Evolutionary conservation across 2,888 invertebrate genomes (phyloP).

Genomic region (Nemotelus nigrinus): DNA sequence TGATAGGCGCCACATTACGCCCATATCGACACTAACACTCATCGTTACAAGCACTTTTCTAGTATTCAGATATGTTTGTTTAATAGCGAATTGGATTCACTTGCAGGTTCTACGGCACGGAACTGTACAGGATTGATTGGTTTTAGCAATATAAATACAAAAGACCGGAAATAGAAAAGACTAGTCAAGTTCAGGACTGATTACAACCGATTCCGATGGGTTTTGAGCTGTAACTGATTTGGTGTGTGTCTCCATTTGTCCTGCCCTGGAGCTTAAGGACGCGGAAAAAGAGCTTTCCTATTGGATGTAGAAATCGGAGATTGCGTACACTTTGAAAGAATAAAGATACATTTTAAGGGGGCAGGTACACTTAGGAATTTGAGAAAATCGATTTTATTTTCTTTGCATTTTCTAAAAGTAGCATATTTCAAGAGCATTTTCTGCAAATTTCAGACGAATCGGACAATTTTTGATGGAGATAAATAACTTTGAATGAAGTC

Average conservation of each 20-base stretch:
- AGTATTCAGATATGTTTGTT: too few species aligned
- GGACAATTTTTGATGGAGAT: too few species aligned
- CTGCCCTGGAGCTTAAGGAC: slow-evolving; percentile 11
- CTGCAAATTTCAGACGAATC: background rate
- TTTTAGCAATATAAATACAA: background rate
- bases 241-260: slow-evolving; percentile 5
- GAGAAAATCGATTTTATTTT: too few species aligned
- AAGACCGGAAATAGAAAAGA: too few species aligned
- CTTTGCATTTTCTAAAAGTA: too few species aligned
- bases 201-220: slow-evolving; percentile 29
- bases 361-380: background rate
- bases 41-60: slow-evolving; percentile 53
- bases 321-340: background rate
- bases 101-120: too few species aligned
- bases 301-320: background rate
- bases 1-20: slow-evolving; percentile 66
- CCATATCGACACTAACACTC: slow-evolving; percentile 65
- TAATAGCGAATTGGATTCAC: too few species aligned
- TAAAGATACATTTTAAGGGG: background rate
- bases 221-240: slow-evolving; percentile 1
- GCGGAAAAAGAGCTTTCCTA: background rate
- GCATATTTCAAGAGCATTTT: too few species aligned
- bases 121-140: too few species aligned
- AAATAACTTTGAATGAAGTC: too few species aligned
- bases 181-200: background rate